Conservation (phyloP, 2,888 invertebrate species). For the Leptinotarsa haldemani region DNA sequence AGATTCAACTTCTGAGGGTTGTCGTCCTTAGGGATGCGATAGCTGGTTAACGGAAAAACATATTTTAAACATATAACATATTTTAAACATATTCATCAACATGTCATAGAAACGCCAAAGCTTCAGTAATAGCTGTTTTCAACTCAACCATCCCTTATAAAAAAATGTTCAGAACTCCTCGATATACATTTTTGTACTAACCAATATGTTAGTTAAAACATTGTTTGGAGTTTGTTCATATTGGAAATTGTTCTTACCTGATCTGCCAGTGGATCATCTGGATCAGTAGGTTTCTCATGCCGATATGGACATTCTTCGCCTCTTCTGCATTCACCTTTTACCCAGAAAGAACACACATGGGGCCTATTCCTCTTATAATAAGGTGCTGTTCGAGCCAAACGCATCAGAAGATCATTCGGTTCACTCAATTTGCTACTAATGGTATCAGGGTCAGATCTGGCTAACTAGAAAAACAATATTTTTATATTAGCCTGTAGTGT, state of each 20-base stretch:
- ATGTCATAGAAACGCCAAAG: too few species aligned
- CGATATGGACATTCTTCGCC: conserved; percentile 97
- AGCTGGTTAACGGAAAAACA: too few species aligned
- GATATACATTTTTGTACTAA: too few species aligned
- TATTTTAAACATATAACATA: too few species aligned
- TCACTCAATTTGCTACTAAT: conserved; percentile 81
- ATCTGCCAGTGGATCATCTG: conserved; percentile 95
- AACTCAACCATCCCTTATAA: too few species aligned
- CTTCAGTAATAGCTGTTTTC: too few species aligned
- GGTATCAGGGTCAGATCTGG: conserved; percentile 64
- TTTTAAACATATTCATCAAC: too few species aligned
- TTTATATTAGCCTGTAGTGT: neutral
- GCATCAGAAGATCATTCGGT: conserved; percentile 84
- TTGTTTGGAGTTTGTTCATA: too few species aligned
- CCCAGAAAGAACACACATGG: conserved; percentile 97
- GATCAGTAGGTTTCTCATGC: conserved; percentile 96
- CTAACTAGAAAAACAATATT: conserved; percentile 52
- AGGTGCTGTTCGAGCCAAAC: conserved; percentile 91
- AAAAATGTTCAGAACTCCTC: too few species aligned
- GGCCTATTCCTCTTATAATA: conserved; percentile 96
- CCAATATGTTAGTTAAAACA: too few species aligned
- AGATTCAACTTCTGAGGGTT: too few species aligned
- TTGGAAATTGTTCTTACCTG: conserved; percentile 59
- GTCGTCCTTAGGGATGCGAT: too few species aligned
- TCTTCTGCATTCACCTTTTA: conserved; percentile 96